Percentiles rank a stretch among this genome's conserved stretches.
phyloP scores from a whole-genome alignment of 2,888 invertebrate genomes.

The Drosophila gaucha region DNA sequence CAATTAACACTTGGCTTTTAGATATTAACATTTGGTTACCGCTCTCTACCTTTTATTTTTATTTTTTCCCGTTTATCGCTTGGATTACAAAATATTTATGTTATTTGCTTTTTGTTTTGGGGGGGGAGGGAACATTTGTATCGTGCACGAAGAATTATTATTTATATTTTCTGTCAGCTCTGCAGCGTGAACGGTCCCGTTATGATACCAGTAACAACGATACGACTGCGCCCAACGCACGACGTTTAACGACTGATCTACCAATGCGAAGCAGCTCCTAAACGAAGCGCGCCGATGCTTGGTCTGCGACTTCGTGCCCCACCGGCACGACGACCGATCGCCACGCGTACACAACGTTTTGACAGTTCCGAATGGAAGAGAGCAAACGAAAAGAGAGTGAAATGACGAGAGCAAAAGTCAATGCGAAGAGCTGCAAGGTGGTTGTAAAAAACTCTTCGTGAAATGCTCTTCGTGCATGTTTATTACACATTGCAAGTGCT shows the following conservation, averaged over 20 bases:
- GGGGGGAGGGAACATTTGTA: slow-evolving; percentile 9
- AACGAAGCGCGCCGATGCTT: slow-evolving; percentile 8
- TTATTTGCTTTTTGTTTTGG: slow-evolving; percentile 3
- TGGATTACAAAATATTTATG: slow-evolving; percentile 16
- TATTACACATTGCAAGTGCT: too few relatives aligned
- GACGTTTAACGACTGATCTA: slow-evolving; percentile 54
- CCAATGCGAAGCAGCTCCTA: slow-evolving; percentile 24
- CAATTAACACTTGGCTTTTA: slow-evolving; percentile 63
- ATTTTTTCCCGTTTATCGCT: slow-evolving; percentile 23
- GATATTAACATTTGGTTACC: slow-evolving; percentile 1
- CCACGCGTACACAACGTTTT: slow-evolving; percentile 59
- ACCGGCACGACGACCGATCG: slow-evolving; percentile 44
- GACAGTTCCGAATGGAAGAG: neutral
- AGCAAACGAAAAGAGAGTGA: neutral
- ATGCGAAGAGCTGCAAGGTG: slow-evolving; percentile 30
- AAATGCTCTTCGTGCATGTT: slow-evolving; percentile 40
- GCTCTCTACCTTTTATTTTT: slow-evolving; percentile 29
- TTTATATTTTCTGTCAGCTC: neutral
- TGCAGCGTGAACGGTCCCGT: slow-evolving; percentile 21
- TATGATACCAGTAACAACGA: slow-evolving; percentile 7
- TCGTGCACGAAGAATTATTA: slow-evolving; percentile 18
- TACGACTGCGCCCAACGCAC: slow-evolving; percentile 57
- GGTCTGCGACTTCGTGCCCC: neutral
- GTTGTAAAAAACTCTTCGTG: slow-evolving; percentile 5
- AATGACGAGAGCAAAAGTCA: neutral